Percentiles rank a stretch among this genome's conserved stretches.
Conservation (phyloP, 1,140 invertebrate species). For the Drepana arcuata region DNA sequence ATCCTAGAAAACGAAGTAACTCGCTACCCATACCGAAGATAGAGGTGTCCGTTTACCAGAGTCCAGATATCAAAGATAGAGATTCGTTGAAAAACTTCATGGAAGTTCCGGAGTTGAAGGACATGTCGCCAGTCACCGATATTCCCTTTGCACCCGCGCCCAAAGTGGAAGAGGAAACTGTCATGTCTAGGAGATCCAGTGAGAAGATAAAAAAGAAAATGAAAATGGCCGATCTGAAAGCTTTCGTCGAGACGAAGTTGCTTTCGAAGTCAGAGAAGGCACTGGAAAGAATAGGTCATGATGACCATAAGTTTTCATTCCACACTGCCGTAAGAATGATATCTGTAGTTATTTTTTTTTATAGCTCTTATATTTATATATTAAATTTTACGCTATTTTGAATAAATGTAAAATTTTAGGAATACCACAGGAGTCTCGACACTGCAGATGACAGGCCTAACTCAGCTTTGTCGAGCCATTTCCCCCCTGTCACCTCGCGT, state of each 20-base stretch:
- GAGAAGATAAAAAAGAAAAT: constrained; percentile 88
- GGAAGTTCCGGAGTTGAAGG: constrained; percentile 80
- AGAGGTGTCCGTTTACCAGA: constrained; percentile 88
- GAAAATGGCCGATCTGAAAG: constrained; percentile 91
- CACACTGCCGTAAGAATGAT: constrained; percentile 67
- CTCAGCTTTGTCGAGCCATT: constrained; percentile 55
- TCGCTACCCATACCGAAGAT: constrained; percentile 95
- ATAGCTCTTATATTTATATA: constrained; percentile 2
- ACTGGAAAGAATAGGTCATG: constrained; percentile 89
- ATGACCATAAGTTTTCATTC: constrained; percentile 71
- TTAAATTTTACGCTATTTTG: not conserved
- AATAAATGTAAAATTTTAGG: constrained; percentile 63
- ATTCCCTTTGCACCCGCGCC: constrained; percentile 58
- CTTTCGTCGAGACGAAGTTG: constrained; percentile 92
- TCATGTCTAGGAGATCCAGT: constrained; percentile 78
- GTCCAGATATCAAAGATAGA: constrained; percentile 78
- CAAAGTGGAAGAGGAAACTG: constrained; percentile 69
- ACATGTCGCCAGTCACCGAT: constrained; percentile 72
- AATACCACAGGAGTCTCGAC: constrained; percentile 85
- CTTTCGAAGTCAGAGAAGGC: constrained; percentile 93
- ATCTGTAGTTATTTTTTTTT: constrained; percentile 60
- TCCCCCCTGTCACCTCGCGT: constrained; percentile 48
- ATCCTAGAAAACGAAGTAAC: constrained; percentile 87
- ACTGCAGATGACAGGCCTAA: constrained; percentile 77
- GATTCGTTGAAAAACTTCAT: constrained; percentile 83